Evolutionary conservation across 2,888 invertebrate genomes (phyloP).

Genomic region (Eubasilissa splendida): DNA sequence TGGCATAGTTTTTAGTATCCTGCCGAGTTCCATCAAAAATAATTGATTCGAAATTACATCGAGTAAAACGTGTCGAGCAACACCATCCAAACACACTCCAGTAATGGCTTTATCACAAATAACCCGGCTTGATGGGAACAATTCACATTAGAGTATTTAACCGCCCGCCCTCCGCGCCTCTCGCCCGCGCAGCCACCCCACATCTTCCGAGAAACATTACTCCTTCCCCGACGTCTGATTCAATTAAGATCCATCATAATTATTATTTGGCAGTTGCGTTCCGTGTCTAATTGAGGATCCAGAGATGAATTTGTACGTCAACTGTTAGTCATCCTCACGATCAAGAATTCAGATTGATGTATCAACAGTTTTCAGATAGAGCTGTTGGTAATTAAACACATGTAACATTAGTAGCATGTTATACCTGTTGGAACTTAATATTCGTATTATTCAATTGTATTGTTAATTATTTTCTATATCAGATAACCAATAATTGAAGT

Average conservation of each 20-base stretch:
- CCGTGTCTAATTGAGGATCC: slow-evolving; percentile 53
- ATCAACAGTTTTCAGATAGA: no score
- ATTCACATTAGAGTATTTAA: slow-evolving; percentile 48
- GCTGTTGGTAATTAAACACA: no score
- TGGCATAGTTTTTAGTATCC: no score
- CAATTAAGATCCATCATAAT: slow-evolving; percentile 58
- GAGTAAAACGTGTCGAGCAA: slow-evolving; percentile 10
- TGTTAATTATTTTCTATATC: no score
- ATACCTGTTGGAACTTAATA: no score
- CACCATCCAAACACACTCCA: not conserved
- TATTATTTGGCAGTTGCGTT: slow-evolving; percentile 52
- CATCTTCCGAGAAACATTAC: slow-evolving; percentile 27
- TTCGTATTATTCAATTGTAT: no score
- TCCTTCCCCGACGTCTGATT: slow-evolving; percentile 46
- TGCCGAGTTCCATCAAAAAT: no score
- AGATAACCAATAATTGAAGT: no score
- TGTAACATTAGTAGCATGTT: no score
- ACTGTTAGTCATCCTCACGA: not conserved
- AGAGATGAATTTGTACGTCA: slow-evolving; percentile 19
- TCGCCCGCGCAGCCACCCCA: not conserved
- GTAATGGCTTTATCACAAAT: slow-evolving; percentile 54
- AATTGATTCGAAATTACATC: not conserved
- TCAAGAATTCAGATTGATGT: not conserved
- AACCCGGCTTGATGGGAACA: slow-evolving; percentile 51
- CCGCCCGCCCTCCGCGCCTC: slow-evolving; percentile 16